These are phyloP conservation scores for Pelecanus crispus DNA, from an alignment of 2,113 vertebrate genomes.

Conservation along the genomic window DNA sequence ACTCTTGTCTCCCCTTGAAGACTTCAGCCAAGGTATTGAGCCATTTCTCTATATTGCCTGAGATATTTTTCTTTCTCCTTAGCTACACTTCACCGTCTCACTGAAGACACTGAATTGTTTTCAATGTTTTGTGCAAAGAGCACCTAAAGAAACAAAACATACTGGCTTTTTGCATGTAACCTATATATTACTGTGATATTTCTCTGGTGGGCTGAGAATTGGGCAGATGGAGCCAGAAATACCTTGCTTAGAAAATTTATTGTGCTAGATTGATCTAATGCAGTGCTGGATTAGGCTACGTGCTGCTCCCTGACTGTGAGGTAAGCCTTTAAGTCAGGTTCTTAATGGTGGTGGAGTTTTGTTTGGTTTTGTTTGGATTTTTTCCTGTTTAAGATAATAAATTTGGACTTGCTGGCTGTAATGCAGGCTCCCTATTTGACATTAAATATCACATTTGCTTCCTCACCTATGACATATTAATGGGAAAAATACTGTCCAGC, in stretches of 20 bases:
- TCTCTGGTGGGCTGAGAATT: not conserved
- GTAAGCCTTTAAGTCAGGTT: not conserved
- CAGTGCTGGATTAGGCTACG: not conserved
- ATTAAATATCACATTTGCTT: not conserved
- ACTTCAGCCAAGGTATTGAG: conserved; percentile 1
- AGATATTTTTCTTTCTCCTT: conserved; percentile 34
- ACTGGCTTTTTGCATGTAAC: not conserved
- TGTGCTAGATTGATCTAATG: not conserved
- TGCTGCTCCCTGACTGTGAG: not conserved
- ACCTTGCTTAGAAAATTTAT: not conserved
- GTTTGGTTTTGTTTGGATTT: not conserved
- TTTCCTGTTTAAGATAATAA: not conserved
- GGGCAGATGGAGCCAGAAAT: not conserved
- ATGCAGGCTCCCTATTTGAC: not conserved
- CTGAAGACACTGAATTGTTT: not conserved
- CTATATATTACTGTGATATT: not conserved
- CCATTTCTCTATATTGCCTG: not conserved
- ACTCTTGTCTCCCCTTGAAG: not conserved
- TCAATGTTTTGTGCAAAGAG: not conserved
- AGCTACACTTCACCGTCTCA: conserved; percentile 16
- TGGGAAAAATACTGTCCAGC: not conserved
- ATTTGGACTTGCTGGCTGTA: not conserved
- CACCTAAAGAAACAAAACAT: not conserved
- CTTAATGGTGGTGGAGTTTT: not conserved
- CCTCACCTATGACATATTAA: not conserved